Percentiles rank a stretch among this genome's conserved stretches.
Evolutionary conservation across 2,113 vertebrate genomes (phyloP).

Genomic region (Clarias macrocephalus): DNA sequence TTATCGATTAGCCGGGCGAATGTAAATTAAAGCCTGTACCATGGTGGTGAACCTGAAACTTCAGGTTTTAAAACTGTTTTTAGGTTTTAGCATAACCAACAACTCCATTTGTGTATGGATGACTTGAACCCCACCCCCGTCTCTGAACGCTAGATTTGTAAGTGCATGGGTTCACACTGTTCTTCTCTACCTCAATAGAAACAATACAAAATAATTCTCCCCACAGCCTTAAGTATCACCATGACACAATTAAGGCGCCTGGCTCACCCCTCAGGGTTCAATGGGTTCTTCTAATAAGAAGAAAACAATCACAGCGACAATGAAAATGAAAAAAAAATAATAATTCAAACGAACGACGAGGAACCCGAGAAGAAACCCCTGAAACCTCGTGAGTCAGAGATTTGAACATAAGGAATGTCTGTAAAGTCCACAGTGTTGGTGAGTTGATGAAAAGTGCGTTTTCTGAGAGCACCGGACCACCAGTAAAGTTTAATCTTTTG

Average conservation of each 20-base stretch:
- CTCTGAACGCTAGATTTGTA: slow-evolving; percentile 58
- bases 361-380: slow-evolving; percentile 52
- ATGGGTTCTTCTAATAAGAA: slow-evolving; percentile 80
- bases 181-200: slow-evolving; percentile 64
- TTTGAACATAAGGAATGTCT: slow-evolving; percentile 29
- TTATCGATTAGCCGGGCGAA: not conserved
- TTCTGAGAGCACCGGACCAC: not conserved
- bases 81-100: not conserved
- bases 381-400: slow-evolving; percentile 59
- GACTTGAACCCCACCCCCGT: slow-evolving; percentile 1
- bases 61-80: not conserved
- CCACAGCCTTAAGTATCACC: slow-evolving; percentile 66
- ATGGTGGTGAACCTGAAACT: not conserved
- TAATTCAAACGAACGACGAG: slow-evolving; percentile 47
- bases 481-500: not conserved
- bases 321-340: slow-evolving; percentile 21
- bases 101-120: not conserved
- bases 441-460: not conserved
- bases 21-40: not conserved
- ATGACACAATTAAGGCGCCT: slow-evolving; percentile 77
- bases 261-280: slow-evolving; percentile 72
- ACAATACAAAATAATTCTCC: slow-evolving; percentile 55
- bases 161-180: slow-evolving; percentile 73
- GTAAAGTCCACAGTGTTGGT: not conserved
- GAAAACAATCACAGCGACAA: slow-evolving; percentile 63